Conservation (phyloP, 2,888 invertebrate genomes). For the Globia sparganii region DNA sequence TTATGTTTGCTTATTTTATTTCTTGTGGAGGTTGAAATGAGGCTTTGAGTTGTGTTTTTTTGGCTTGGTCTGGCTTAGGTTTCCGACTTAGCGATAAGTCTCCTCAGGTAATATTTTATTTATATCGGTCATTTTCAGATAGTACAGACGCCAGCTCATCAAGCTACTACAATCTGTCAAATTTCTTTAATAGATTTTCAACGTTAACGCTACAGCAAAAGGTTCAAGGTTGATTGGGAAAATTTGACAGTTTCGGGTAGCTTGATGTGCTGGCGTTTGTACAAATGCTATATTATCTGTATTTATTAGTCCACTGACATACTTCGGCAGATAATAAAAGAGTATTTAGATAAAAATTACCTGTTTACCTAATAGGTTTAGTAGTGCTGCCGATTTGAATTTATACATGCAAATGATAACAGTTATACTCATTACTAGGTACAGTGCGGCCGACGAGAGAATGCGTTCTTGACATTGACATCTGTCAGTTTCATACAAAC, state of each 20-base stretch:
- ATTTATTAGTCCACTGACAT: constrained; percentile 12
- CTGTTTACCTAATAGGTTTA: constrained; percentile 21
- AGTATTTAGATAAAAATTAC: not conserved
- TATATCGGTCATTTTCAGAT: not conserved
- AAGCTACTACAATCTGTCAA: too few species aligned
- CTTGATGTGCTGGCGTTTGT: too few species aligned
- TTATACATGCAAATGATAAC: not conserved
- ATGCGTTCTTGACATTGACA: too few species aligned
- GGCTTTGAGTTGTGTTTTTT: not conserved
- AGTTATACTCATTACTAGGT: not conserved
- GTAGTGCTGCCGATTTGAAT: constrained; percentile 9
- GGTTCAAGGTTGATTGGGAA: too few species aligned
- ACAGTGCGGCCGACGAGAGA: not conserved
- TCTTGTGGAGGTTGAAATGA: not conserved
- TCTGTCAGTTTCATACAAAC: too few species aligned
- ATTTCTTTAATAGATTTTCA: too few species aligned
- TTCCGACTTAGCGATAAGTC: not conserved
- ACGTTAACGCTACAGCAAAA: too few species aligned
- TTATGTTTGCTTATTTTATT: not conserved
- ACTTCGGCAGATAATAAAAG: constrained; percentile 25
- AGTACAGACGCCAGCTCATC: too few species aligned
- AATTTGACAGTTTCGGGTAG: too few species aligned
- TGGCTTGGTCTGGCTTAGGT: not conserved
- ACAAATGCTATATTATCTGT: not conserved
- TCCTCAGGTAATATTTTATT: not conserved